phyloP scores from a whole-genome alignment of 2,888 invertebrate genomes.

The Smittia aterrima region DNA sequence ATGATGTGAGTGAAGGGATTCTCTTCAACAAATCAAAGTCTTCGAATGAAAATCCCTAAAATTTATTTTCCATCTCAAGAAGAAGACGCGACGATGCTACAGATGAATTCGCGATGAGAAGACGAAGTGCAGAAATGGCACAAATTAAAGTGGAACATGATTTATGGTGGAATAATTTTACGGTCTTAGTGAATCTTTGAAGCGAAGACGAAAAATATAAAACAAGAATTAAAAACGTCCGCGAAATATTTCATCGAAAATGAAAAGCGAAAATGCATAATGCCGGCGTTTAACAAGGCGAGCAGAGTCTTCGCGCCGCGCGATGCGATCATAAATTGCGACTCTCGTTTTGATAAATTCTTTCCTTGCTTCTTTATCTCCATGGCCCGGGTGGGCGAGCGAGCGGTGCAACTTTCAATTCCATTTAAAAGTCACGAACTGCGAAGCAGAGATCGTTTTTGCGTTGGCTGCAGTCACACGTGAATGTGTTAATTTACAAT shows the following conservation, averaged over 20 bases:
- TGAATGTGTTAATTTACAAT: constrained; percentile 18
- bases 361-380: background rate
- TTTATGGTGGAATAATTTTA: constrained; percentile 20
- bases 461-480: background rate
- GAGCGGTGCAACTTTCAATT: background rate
- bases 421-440: constrained; percentile 10
- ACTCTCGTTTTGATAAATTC: constrained; percentile 12
- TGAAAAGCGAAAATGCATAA: constrained; percentile 21
- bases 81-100: background rate
- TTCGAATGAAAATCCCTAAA: no score
- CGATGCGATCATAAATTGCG: constrained; percentile 21
- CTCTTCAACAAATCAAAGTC: no score
- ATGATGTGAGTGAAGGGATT: no score
- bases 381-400: background rate
- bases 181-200: background rate
- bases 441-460: background rate
- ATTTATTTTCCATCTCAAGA: no score
- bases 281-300: background rate
- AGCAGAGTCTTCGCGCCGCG: background rate
- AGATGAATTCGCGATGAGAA: background rate
- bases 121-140: background rate
- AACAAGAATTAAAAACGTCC: background rate
- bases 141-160: constrained; percentile 27
- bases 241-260: background rate
- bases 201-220: no score